Conservation (phyloP, 2,113 vertebrate genomes). For the Lepus europaeus region DNA sequence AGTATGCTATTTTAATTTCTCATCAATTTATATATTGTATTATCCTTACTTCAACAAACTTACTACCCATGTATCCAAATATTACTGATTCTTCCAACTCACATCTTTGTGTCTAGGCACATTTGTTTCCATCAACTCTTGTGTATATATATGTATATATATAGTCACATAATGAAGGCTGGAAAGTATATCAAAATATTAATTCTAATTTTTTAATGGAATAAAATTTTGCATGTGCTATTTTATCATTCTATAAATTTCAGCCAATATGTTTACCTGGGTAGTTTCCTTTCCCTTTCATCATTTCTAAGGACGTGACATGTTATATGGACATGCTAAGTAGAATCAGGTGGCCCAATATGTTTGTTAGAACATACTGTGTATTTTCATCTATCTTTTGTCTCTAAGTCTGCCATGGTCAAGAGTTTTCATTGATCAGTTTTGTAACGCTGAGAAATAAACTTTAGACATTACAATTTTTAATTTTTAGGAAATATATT, state of each 20-base stretch:
- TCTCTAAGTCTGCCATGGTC: not conserved
- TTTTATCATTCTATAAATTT: not conserved
- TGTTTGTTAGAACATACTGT: not conserved
- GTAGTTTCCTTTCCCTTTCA: not conserved
- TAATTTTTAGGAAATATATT: not conserved
- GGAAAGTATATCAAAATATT: not conserved
- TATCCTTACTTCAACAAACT: not conserved
- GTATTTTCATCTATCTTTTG: not conserved
- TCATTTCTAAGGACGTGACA: not conserved
- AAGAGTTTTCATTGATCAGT: not conserved
- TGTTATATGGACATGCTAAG: not conserved
- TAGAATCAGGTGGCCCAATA: not conserved
- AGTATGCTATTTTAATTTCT: not conserved
- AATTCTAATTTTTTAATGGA: not conserved
- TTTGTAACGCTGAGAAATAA: slow-evolving; percentile 4
- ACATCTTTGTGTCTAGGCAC: no score
- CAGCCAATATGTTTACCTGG: not conserved
- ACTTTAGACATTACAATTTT: not conserved
- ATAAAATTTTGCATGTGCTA: not conserved
- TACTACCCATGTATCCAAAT: not conserved
- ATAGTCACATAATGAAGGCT: not conserved
- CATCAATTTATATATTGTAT: not conserved
- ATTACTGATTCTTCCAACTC: not conserved
- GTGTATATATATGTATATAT: not conserved
- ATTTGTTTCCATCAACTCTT: no score